These are phyloP conservation scores for Ibidorhyncha struthersii DNA, from an alignment of 2,113 vertebrate species.

Conservation along the genomic window DNA sequence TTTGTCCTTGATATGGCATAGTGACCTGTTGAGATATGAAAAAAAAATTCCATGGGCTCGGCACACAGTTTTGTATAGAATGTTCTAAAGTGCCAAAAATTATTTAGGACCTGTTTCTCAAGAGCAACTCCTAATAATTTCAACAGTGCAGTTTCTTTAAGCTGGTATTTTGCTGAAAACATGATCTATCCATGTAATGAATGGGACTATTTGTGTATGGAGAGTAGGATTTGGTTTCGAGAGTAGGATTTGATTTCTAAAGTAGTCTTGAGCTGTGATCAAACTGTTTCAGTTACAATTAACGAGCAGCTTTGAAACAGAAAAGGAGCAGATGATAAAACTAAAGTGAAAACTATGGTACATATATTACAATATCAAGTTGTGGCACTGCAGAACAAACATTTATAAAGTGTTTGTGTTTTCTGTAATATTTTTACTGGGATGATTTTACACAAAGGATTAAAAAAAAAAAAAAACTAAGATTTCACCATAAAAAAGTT, in stretches of 20 bases:
- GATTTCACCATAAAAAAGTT: neutral
- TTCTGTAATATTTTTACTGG: neutral
- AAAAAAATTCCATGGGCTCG: neutral
- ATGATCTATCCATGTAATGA: neutral
- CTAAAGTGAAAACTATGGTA: neutral
- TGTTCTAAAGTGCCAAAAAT: neutral
- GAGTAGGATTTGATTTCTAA: neutral
- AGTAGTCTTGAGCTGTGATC: neutral
- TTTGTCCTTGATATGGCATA: neutral
- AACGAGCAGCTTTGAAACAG: neutral
- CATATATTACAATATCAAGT: neutral
- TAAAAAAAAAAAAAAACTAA: neutral
- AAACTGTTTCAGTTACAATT: neutral
- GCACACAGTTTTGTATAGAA: neutral
- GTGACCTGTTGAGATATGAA: neutral
- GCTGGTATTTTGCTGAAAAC: neutral
- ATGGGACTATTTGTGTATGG: neutral
- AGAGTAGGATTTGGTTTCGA: neutral
- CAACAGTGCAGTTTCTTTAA: neutral
- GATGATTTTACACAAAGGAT: neutral
- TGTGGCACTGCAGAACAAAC: neutral
- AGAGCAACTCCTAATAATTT: neutral
- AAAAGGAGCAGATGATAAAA: neutral
- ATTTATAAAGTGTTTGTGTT: neutral
- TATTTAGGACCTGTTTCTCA: neutral